Conservation (phyloP, 92 coral and sea anemone species). For the Epizoanthus illoricatus region DNA sequence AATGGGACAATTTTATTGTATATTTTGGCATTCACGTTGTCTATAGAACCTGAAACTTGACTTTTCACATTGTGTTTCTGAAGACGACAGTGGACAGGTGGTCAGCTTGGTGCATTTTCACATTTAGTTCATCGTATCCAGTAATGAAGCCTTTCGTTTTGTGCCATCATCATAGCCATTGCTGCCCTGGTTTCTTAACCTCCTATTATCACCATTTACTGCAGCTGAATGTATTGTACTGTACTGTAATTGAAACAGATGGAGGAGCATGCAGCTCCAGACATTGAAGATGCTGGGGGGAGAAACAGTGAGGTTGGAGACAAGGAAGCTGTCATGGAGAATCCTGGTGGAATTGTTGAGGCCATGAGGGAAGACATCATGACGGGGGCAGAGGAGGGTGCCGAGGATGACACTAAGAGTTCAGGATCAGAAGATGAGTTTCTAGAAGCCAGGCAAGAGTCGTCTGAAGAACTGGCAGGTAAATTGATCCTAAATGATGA, state of each 20-base stretch:
- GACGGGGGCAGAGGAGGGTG: neutral
- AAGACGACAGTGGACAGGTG: too few species aligned
- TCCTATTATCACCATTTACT: too few species aligned
- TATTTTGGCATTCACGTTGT: too few species aligned
- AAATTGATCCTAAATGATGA: neutral
- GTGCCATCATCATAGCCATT: too few species aligned
- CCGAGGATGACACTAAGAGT: neutral
- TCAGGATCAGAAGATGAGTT: slow-evolving; percentile 29
- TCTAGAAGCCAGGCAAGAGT: slow-evolving; percentile 30
- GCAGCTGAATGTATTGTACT: neutral
- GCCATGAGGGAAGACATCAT: neutral
- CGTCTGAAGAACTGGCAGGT: slow-evolving; percentile 32
- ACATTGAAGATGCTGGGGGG: neutral
- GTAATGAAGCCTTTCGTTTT: too few species aligned
- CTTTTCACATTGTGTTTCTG: too few species aligned
- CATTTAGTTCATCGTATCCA: too few species aligned
- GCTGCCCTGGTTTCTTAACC: too few species aligned
- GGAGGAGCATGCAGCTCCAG: neutral
- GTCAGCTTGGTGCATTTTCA: too few species aligned
- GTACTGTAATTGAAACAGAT: neutral
- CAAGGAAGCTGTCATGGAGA: neutral
- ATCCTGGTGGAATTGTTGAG: neutral
- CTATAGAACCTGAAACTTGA: too few species aligned
- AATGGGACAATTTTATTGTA: too few species aligned
- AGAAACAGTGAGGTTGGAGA: neutral